These are phyloP conservation scores for Exephanes ischioxanthus DNA, from an alignment of 2,888 invertebrate species.

Conservation along the genomic window DNA sequence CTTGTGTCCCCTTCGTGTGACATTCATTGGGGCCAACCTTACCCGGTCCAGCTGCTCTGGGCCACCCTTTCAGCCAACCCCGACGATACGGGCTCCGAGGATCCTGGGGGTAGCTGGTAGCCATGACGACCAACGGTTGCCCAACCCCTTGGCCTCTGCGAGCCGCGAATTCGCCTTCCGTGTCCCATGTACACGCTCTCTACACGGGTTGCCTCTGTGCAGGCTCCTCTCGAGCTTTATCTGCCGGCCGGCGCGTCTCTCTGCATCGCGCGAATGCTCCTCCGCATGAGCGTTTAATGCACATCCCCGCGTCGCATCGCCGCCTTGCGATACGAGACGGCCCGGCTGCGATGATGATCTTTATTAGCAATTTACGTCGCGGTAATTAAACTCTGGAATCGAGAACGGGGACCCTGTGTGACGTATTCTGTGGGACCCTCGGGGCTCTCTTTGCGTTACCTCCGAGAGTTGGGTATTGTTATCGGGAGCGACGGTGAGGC, in stretches of 20 bases:
- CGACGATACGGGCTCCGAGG: constrained; percentile 78
- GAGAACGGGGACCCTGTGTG: too few species aligned
- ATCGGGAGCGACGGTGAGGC: neutral
- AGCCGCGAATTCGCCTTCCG: constrained; percentile 72
- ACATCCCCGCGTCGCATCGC: constrained; percentile 51
- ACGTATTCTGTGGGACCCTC: too few species aligned
- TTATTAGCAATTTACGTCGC: too few species aligned
- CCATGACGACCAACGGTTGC: constrained; percentile 83
- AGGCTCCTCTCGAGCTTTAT: constrained; percentile 61
- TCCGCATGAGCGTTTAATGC: constrained; percentile 68
- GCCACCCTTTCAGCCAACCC: constrained; percentile 84
- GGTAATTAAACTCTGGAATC: too few species aligned
- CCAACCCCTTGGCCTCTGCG: constrained; percentile 75
- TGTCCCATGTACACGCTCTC: constrained; percentile 64
- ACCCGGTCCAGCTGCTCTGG: constrained; percentile 82
- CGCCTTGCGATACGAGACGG: constrained; percentile 1
- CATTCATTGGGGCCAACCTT: constrained; percentile 81
- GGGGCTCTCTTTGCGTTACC: neutral
- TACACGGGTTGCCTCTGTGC: constrained; percentile 45
- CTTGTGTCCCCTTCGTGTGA: constrained; percentile 83
- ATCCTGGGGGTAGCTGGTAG: constrained; percentile 84
- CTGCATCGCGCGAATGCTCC: constrained; percentile 64
- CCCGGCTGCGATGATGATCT: neutral
- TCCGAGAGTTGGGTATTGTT: constrained; percentile 3
- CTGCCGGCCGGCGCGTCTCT: constrained; percentile 48